Conservation (phyloP, 2,797 vertebrate species). For the Spinibarbus caldwelli region DNA sequence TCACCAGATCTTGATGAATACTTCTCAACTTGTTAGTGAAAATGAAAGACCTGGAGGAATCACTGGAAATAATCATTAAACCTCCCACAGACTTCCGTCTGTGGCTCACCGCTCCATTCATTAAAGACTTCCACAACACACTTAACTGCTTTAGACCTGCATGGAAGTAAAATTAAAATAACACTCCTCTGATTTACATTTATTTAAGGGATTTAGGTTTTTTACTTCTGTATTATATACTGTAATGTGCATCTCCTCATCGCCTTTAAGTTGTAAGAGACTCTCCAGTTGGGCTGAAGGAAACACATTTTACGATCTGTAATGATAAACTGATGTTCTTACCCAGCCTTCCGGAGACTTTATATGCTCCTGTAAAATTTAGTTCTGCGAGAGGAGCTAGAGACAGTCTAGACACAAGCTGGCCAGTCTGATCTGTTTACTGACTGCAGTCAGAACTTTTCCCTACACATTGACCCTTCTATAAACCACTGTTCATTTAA, state of each 20-base stretch:
- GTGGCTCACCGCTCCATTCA: background rate
- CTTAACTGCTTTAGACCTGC: conserved; percentile 5
- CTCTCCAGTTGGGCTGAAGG: background rate
- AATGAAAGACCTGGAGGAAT: conserved; percentile 2
- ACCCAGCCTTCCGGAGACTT: conserved; percentile 15
- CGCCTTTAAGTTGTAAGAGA: background rate
- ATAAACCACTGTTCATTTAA: background rate
- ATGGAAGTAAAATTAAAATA: background rate
- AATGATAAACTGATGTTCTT: conserved; percentile 40
- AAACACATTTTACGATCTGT: conserved; percentile 28
- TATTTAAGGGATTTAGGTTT: background rate
- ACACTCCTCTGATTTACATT: background rate
- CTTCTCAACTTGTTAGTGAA: conserved; percentile 16
- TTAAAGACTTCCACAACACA: background rate
- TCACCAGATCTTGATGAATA: background rate
- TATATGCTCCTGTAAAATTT: conserved; percentile 28
- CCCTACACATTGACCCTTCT: background rate
- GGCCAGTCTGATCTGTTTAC: background rate
- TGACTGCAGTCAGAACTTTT: background rate
- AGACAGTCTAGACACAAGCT: conserved; percentile 12
- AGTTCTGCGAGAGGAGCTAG: background rate
- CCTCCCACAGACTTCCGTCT: conserved; percentile 26
- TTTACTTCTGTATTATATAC: background rate
- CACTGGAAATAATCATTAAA: conserved; percentile 1
- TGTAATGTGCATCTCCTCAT: background rate